phyloP scores from a whole-genome alignment of 2,888 invertebrate genomes.

The Sicus ferrugineus region DNA sequence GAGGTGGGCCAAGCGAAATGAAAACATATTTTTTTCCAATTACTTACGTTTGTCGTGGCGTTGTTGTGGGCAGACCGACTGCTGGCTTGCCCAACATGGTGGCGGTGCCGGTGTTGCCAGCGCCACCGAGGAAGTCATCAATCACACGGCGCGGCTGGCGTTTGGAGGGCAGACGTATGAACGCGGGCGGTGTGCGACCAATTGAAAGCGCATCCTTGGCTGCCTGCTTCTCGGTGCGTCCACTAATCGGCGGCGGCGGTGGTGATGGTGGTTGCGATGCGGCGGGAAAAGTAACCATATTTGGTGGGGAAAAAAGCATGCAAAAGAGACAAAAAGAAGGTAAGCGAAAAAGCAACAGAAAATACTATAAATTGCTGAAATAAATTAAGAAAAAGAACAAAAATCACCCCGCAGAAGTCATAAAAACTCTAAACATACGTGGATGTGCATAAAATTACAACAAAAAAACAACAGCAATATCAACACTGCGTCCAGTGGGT shows the following conservation, averaged over 20 bases:
- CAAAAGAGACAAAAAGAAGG: background rate
- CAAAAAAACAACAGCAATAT: background rate
- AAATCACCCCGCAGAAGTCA: background rate
- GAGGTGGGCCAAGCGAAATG: slow-evolving; percentile 46
- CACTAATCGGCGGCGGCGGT: slow-evolving; percentile 59
- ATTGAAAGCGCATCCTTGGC: slow-evolving; percentile 63
- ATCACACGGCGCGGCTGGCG: slow-evolving; percentile 76
- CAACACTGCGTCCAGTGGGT: background rate
- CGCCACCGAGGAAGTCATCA: slow-evolving; percentile 67
- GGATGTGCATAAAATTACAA: background rate
- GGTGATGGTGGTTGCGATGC: background rate
- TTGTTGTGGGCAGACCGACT: slow-evolving; percentile 36
- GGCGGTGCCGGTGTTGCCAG: slow-evolving; percentile 45
- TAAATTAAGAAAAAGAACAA: too few species aligned
- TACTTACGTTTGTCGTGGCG: slow-evolving; percentile 41
- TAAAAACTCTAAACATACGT: background rate
- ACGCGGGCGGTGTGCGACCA: slow-evolving; percentile 74
- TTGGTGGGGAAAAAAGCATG: background rate
- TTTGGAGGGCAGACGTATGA: slow-evolving; percentile 80
- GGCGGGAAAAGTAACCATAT: background rate
- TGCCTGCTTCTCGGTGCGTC: slow-evolving; percentile 70
- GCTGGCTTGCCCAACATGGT: slow-evolving; percentile 37
- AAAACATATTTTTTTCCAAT: slow-evolving; percentile 53
- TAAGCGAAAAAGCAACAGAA: too few species aligned
- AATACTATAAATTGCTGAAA: too few species aligned